Conservation (phyloP, 1,140 invertebrate species). For the Calephelis virginiensis region DNA sequence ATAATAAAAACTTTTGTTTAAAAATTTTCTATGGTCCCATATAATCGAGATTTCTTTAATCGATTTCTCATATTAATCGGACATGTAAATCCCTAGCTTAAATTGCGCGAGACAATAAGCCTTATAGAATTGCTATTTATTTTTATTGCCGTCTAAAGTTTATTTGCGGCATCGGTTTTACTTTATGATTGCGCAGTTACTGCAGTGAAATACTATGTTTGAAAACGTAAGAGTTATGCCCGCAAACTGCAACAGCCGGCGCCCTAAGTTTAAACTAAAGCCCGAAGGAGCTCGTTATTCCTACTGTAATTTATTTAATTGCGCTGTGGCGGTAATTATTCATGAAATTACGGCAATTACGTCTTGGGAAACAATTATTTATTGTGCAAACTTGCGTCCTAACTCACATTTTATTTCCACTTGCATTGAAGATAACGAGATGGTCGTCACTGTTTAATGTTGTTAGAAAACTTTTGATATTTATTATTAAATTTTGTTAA, state of each 20-base stretch:
- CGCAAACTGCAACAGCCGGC: constrained; percentile 58
- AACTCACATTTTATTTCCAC: constrained; percentile 75
- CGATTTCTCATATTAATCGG: too few relatives aligned
- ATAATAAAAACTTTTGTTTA: too few relatives aligned
- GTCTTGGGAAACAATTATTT: constrained; percentile 77
- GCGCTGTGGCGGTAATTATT: constrained; percentile 77
- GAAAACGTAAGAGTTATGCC: constrained; percentile 52
- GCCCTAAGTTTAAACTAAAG: constrained; percentile 74
- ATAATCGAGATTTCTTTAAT: too few relatives aligned
- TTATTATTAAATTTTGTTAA: constrained; percentile 13
- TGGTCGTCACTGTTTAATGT: constrained; percentile 43
- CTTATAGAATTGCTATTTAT: not conserved
- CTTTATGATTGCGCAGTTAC: constrained; percentile 36
- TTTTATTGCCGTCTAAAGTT: constrained; percentile 34
- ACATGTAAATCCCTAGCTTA: too few relatives aligned
- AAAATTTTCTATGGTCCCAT: too few relatives aligned
- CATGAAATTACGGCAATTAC: constrained; percentile 79
- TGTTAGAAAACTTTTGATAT: constrained; percentile 29
- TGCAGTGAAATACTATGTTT: constrained; percentile 35
- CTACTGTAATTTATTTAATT: constrained; percentile 78
- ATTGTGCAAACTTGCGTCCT: constrained; percentile 74
- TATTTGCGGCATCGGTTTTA: constrained; percentile 22
- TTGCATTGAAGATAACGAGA: constrained; percentile 64
- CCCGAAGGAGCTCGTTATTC: constrained; percentile 73
- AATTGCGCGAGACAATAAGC: constrained; percentile 7